Percentiles rank a stretch among this genome's conserved stretches.
Evolutionary conservation across 1,140 invertebrate genomes (phyloP).

Genomic region (Bathynomus jamesi): DNA sequence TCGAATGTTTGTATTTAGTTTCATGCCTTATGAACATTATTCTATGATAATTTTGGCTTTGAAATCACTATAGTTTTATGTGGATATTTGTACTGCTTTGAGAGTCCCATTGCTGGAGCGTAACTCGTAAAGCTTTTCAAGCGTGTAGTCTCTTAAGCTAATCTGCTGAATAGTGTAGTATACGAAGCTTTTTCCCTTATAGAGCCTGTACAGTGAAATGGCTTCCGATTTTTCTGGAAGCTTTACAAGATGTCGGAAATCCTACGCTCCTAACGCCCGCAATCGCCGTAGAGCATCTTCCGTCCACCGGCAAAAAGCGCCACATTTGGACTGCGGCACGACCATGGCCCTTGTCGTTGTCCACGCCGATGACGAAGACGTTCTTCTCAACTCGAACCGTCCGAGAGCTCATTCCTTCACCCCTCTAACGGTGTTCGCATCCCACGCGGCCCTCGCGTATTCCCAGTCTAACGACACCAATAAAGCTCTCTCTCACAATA

Average conservation of each 20-base stretch:
- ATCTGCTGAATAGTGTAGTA: background rate
- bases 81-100: too few relatives aligned
- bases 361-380: background rate
- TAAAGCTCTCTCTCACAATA: background rate
- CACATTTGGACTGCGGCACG: background rate
- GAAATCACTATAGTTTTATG: too few relatives aligned
- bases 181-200: background rate
- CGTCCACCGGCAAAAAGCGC: background rate
- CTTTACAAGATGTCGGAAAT: background rate
- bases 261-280: background rate
- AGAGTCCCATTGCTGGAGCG: too few relatives aligned
- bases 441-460: background rate
- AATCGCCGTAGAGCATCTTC: background rate
- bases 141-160: too few relatives aligned
- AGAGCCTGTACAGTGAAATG: background rate
- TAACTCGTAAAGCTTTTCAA: too few relatives aligned
- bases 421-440: background rate
- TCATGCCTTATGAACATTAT: too few relatives aligned
- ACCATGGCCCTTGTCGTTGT: background rate
- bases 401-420: background rate
- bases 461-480: background rate
- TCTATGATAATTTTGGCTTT: too few relatives aligned
- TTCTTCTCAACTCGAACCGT: background rate
- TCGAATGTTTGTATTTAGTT: too few relatives aligned
- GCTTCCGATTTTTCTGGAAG: background rate